phyloP scores from a whole-genome alignment of 2,113 vertebrate species.

The Ameiurus melas region DNA sequence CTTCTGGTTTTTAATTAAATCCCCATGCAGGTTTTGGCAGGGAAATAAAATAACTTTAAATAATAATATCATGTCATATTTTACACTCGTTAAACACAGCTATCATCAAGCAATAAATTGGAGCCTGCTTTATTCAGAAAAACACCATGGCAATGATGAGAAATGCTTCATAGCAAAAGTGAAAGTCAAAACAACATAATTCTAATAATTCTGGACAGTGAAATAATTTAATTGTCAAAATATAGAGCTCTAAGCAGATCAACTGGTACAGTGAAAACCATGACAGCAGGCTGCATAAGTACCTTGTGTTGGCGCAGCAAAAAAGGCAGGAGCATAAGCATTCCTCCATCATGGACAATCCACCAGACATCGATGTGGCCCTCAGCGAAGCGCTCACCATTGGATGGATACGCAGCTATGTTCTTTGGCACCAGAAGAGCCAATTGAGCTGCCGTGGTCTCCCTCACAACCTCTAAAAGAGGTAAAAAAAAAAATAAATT shows the following conservation, averaged over 20 bases:
- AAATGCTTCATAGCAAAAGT: neutral
- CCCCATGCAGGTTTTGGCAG: neutral
- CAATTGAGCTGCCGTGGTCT: constrained; percentile 90
- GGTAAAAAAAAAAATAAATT: neutral
- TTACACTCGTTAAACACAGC: neutral
- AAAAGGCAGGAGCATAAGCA: constrained; percentile 99
- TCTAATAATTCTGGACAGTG: neutral
- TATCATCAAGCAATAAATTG: neutral
- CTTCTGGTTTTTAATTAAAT: neutral
- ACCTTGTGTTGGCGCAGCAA: constrained; percentile 97
- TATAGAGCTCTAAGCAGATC: neutral
- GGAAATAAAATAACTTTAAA: neutral
- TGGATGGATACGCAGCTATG: constrained; percentile 89
- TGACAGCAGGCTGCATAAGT: neutral
- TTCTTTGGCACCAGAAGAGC: constrained; percentile 96
- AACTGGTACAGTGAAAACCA: neutral
- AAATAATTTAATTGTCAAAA: neutral
- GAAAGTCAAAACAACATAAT: neutral
- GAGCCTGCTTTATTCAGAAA: neutral
- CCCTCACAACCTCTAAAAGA: constrained; percentile 88
- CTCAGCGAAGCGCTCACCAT: constrained; percentile 93
- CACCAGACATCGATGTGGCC: constrained; percentile 98
- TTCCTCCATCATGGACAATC: constrained; percentile 95
- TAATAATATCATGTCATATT: neutral
- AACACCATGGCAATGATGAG: neutral